Percentiles rank a stretch among this genome's conserved stretches.
phyloP scores from a whole-genome alignment of 2,888 invertebrate genomes.

The Tetrapedia diversipes region DNA sequence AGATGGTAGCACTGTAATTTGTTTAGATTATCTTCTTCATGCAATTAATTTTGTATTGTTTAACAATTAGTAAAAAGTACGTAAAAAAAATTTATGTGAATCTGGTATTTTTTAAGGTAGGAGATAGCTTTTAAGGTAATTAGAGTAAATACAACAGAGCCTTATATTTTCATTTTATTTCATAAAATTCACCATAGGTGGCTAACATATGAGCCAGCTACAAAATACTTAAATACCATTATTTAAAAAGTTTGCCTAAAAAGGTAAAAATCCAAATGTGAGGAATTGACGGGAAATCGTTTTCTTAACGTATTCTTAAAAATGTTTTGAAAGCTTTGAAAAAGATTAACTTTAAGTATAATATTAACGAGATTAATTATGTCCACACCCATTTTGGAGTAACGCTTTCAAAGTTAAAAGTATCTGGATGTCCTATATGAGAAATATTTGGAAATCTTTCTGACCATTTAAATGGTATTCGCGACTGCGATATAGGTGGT shows the following conservation, averaged over 20 bases:
- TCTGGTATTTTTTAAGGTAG: background rate
- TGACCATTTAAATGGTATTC: conserved; percentile 90
- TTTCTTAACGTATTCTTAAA: background rate
- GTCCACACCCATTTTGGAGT: conserved; percentile 86
- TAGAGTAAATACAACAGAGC: conserved; percentile 4
- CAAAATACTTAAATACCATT: conserved; percentile 19
- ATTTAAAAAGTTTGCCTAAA: conserved; percentile 25
- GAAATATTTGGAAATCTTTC: conserved; percentile 85
- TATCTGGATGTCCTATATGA: conserved; percentile 90
- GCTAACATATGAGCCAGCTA: conserved; percentile 73
- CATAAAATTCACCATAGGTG: conserved; percentile 66
- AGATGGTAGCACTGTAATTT: conserved; percentile 3
- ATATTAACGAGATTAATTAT: conserved; percentile 34
- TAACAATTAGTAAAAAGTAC: no score
- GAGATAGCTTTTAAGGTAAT: background rate
- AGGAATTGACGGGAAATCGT: conserved; percentile 6
- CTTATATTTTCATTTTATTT: conserved; percentile 51
- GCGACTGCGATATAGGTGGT: conserved; percentile 67
- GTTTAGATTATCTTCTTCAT: no score
- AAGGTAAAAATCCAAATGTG: conserved; percentile 7
- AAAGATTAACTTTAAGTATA: background rate
- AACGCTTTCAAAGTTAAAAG: conserved; percentile 88
- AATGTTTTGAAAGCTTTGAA: background rate
- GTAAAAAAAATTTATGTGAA: no score
- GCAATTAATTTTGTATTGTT: no score